phyloP scores from a whole-genome alignment of 2,113 vertebrate species.

The Chloebia gouldiae region DNA sequence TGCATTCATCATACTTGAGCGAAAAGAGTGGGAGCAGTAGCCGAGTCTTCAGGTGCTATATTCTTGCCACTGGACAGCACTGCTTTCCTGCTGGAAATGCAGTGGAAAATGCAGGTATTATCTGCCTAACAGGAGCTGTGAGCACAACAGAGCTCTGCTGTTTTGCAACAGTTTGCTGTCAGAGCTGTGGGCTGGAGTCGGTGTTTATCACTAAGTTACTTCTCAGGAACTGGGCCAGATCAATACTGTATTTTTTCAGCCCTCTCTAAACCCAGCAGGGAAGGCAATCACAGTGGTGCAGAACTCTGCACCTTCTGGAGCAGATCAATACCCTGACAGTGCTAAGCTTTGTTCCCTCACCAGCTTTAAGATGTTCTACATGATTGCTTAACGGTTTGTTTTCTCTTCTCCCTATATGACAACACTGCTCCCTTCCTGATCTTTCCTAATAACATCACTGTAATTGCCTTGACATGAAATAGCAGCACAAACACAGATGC shows the following conservation, averaged over 20 bases:
- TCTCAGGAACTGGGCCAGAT: constrained; percentile 88
- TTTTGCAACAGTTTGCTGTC: constrained; percentile 75
- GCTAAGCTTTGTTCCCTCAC: constrained; percentile 91
- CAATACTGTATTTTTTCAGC: constrained; percentile 91
- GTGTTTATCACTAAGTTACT: constrained; percentile 89
- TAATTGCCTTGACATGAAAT: constrained; percentile 82
- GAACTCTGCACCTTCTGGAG: constrained; percentile 90
- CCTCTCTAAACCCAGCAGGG: constrained; percentile 84
- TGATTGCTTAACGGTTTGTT: constrained; percentile 95
- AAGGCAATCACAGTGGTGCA: constrained; percentile 82
- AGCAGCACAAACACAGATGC: constrained; percentile 71
- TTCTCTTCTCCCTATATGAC: constrained; percentile 79
- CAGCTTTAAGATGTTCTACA: constrained; percentile 94
- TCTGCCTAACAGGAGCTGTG: background rate
- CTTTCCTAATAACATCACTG: constrained; percentile 76
- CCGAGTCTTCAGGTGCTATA: background rate
- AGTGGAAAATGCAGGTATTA: background rate
- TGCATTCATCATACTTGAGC: background rate
- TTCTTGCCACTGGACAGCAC: background rate
- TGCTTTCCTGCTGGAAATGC: background rate
- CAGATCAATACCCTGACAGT: constrained; percentile 92
- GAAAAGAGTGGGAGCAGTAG: background rate
- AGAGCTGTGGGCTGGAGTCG: constrained; percentile 78
- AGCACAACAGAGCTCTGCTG: background rate
- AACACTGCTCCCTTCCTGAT: constrained; percentile 67